A percentile compares a stretch with the other conserved stretches of the same genome.
phyloP scores from a whole-genome alignment of 2,888 invertebrate genomes.

The Thysanoteuthis rhombus region DNA sequence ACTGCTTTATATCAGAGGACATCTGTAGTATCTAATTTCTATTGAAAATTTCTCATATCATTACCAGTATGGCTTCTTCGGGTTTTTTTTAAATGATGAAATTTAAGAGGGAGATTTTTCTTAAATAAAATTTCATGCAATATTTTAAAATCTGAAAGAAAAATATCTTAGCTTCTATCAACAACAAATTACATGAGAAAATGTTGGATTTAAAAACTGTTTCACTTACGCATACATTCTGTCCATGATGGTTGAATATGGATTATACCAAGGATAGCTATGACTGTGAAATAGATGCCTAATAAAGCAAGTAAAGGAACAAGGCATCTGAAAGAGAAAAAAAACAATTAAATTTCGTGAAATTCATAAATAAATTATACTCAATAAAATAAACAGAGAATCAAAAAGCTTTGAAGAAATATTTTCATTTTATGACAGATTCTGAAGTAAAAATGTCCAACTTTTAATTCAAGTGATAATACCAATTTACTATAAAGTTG shows the following conservation, averaged over 20 bases:
- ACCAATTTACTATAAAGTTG: too few relatives aligned
- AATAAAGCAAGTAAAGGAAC: slow-evolving; percentile 69
- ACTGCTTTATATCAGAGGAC: too few relatives aligned
- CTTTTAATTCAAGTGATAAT: neutral
- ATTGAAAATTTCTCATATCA: too few relatives aligned
- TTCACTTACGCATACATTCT: slow-evolving; percentile 71
- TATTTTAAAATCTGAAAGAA: neutral
- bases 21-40: too few relatives aligned
- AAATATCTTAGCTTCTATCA: neutral
- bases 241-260: slow-evolving; percentile 69
- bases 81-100: too few relatives aligned
- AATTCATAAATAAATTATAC: too few relatives aligned
- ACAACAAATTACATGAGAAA: neutral
- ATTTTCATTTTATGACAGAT: neutral
- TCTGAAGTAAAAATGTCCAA: neutral
- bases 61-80: too few relatives aligned
- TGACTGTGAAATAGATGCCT: slow-evolving; percentile 69
- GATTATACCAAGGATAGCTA: slow-evolving; percentile 70
- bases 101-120: too few relatives aligned
- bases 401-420: neutral
- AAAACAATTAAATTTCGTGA: neutral
- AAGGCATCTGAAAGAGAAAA: slow-evolving; percentile 63
- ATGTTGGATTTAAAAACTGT: neutral
- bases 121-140: too few relatives aligned
- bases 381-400: too few relatives aligned